These are phyloP conservation scores for Momotus momota DNA, from an alignment of 2,797 vertebrate species.

Conservation along the genomic window DNA sequence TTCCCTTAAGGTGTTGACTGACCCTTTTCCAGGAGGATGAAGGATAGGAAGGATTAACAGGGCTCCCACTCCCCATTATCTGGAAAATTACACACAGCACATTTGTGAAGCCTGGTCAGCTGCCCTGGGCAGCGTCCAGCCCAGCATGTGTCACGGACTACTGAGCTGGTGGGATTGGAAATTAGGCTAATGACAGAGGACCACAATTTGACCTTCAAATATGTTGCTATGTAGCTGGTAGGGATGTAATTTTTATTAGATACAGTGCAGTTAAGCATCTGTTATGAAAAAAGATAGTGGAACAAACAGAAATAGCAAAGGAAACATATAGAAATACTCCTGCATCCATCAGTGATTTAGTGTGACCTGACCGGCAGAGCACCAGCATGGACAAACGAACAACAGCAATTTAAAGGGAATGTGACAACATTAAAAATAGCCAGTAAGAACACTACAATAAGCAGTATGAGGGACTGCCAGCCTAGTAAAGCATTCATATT, in stretches of 20 bases:
- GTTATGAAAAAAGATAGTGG: neutral
- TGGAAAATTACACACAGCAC: accelerated
- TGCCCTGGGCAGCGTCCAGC: neutral
- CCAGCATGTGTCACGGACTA: accelerated
- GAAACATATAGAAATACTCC: neutral
- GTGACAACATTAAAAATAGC: neutral
- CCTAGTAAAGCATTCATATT: neutral
- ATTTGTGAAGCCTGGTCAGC: neutral
- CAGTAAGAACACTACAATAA: neutral
- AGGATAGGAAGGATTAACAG: neutral
- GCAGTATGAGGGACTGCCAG: neutral
- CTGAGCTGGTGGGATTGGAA: neutral
- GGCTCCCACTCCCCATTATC: neutral
- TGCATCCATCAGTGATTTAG: neutral
- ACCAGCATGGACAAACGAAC: neutral
- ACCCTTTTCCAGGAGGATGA: neutral
- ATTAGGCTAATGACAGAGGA: neutral
- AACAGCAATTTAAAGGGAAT: neutral
- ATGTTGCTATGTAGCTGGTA: neutral
- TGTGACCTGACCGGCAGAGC: neutral
- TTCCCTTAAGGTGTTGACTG: no score
- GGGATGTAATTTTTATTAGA: neutral
- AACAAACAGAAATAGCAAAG: neutral
- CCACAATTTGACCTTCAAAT: neutral
- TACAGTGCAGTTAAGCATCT: neutral